phyloP scores from a whole-genome alignment of 2,888 invertebrate species.

The Morpho deidamia region DNA sequence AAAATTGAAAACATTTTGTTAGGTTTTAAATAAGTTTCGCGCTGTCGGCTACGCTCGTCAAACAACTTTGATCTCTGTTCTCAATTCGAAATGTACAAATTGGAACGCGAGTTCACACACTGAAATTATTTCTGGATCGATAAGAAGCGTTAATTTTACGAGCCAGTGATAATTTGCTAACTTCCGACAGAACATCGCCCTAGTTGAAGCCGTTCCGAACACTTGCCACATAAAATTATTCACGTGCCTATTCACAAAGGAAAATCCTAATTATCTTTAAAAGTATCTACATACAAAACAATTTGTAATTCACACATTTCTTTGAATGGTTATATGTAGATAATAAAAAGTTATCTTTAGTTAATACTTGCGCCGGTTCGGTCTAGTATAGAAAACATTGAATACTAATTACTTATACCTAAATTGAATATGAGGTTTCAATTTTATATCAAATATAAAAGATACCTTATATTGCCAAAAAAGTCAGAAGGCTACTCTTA shows the following conservation, averaged over 20 bases:
- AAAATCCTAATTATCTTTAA: slow-evolving; percentile 24
- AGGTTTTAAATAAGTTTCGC: slow-evolving; percentile 74
- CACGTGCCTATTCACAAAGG: slow-evolving; percentile 31
- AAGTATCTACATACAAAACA: slow-evolving; percentile 1
- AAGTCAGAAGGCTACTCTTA: too few relatives aligned
- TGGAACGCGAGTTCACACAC: slow-evolving; percentile 39
- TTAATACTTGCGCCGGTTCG: too few relatives aligned
- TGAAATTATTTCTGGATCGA: slow-evolving; percentile 73
- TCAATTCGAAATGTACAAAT: slow-evolving; percentile 46
- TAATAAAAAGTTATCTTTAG: neutral
- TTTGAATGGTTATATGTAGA: slow-evolving; percentile 1
- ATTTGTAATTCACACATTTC: slow-evolving; percentile 1
- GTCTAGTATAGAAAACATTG: too few relatives aligned
- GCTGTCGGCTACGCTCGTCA: slow-evolving; percentile 36
- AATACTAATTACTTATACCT: too few relatives aligned
- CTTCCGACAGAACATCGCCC: slow-evolving; percentile 75
- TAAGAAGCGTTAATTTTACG: slow-evolving; percentile 79
- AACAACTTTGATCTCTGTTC: slow-evolving; percentile 55
- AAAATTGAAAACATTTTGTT: slow-evolving; percentile 79
- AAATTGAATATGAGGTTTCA: too few relatives aligned
- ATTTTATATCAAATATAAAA: too few relatives aligned
- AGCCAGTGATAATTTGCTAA: slow-evolving; percentile 78
- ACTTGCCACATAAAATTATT: slow-evolving; percentile 67
- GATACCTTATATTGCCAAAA: too few relatives aligned
- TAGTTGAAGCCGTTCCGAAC: slow-evolving; percentile 69